Evolutionary conservation across 1,140 invertebrate species (phyloP), one percentile per base, ranked within the genome.

Genomic region (Teleogryllus occipitalis): DNA sequence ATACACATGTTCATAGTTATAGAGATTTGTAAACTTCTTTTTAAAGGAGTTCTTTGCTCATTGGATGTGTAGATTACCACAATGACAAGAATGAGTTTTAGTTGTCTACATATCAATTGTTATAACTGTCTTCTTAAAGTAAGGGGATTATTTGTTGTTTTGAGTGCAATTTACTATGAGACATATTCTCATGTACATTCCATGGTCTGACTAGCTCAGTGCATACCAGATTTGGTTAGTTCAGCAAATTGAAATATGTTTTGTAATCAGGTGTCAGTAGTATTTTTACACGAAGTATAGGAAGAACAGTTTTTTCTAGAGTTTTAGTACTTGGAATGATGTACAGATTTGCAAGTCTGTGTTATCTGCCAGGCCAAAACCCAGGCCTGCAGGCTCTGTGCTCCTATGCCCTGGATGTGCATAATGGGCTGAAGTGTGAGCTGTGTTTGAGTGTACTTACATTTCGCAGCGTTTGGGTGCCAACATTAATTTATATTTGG

Each of bases 31-130:
- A 65, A 65, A 65, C 54, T 65, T 65, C 54, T 65, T 65, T 65
- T 65, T 65, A 18, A 65, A 65, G 54, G 54, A 65, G 54, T 65
- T 65, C 18, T 65, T 65, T 65, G 54, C 54, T 65, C 54, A 65
- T 65, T 39, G 54, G 54, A 65, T 65, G 54, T 65, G 54, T 65
- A 65, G 54, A 65, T 65, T 65, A 65, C 54, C 54, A 65, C 54
- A 65, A 65, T 65, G 54, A 65, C 54, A 65, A 65, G 54, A 65
- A 65, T 65, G 54, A 65, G 54, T 65, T 65, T 65, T 65, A 65
- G 54, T 65, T 65, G 10, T 65, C 54, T 65, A 65, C 54, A 65
- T 65, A 65, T 65, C 54, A 65, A 2, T 65, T 65, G 54, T 65
- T 65, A 65, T 65, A 65, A 65, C 54, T 65, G 54, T 65, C 54